Evolutionary conservation across 2,113 vertebrate species (phyloP), one percentile per base, ranked within the genome.

Genomic region (Plecotus auritus): DNA sequence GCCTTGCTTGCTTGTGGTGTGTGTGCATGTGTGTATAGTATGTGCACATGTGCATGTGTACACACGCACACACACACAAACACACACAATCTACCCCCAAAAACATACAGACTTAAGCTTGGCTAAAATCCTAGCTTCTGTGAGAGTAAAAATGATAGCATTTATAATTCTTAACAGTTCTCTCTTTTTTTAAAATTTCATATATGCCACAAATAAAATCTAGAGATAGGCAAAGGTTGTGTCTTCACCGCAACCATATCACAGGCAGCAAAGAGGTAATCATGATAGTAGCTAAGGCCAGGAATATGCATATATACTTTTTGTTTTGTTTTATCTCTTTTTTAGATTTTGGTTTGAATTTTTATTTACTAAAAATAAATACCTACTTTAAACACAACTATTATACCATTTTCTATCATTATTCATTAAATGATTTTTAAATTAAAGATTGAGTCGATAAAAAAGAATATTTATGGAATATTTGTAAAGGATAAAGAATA

Each of bases 381-480:
- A 66, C 2, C 20, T 76, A 69, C 45, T 83, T 92, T 51, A 93
- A 94, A 90, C 18, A 49, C 9, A 74, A 81, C 70, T 45, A 22
- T 72, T 30, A 40, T 32, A 61, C 1, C 16, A 69, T 92, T 76
- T 42, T 30, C 4, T 61, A 9, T 91, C 45, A 45, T 28, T 49
- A n/a, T 77, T 59, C 16, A 74, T 59, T 80, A 67, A 70, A 56
- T 90, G 5, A n/a, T 51, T 86, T 92, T 93, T 67, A 88, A 78
- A 59, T 16, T 56, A 56, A 93, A 42, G 77, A 85, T 45, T 69
- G 2, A 85, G 26, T 47, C 80, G 3, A n/a, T 51, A 23, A 7
- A 90, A 72, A 40, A 64, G 35, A 64, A 35, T 51, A 78, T 16
- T 32, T 78, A 59, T 28, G n/a, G 66, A 51, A 54, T 72, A 66